phyloP scores from a whole-genome alignment of 2,888 invertebrate species.

The Sarcophaga variegata region DNA sequence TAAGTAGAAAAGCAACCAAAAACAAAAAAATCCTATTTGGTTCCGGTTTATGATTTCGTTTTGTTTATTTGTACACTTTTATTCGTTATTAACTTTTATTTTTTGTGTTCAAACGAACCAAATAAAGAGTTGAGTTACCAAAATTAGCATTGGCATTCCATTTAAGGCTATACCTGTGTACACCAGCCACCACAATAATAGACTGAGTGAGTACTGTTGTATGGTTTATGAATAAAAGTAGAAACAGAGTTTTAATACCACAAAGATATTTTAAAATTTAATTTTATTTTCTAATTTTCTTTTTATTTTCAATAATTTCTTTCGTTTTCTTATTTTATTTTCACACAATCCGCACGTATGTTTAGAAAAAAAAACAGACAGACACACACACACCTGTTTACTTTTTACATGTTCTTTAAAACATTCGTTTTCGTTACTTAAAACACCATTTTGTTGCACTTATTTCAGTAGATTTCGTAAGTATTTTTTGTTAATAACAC shows the following conservation, averaged over 20 bases:
- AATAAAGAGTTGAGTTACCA: conserved; percentile 50
- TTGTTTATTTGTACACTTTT: conserved; percentile 12
- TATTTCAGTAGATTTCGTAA: conserved; percentile 3
- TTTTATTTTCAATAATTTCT: background rate
- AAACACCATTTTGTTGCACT: background rate
- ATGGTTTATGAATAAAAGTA: conserved; percentile 42
- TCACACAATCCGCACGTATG: conserved; percentile 1
- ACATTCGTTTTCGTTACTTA: conserved; percentile 1
- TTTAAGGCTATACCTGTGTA: conserved; percentile 26
- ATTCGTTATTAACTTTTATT: conserved; percentile 39
- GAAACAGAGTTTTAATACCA: background rate
- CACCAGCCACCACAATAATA: background rate
- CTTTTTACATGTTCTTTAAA: background rate
- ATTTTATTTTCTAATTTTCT: conserved; percentile 24
- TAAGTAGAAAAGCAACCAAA: background rate
- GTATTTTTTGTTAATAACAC: background rate
- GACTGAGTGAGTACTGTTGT: background rate
- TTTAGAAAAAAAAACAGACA: background rate
- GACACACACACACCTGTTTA: conserved; percentile 32
- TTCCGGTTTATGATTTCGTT: conserved; percentile 61
- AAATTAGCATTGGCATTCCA: conserved; percentile 38
- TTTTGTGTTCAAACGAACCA: conserved; percentile 40
- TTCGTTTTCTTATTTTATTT: background rate
- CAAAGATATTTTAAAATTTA: conserved; percentile 32
- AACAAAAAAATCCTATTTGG: conserved; percentile 1